These are phyloP conservation scores for Monopis laevigella DNA, from an alignment of 2,888 invertebrate genomes.

Conservation along the genomic window DNA sequence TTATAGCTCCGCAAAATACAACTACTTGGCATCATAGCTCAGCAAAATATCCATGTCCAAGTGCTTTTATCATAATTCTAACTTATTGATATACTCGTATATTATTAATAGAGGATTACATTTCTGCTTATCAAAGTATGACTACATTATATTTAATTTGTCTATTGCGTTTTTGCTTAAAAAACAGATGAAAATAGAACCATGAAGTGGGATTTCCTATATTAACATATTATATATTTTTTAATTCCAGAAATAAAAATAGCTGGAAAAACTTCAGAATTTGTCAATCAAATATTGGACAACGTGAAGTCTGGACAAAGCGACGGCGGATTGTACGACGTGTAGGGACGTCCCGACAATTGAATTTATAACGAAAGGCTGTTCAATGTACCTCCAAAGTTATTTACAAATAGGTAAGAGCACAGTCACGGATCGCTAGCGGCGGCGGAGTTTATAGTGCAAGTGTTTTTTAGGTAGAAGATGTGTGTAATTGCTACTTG, in stretches of 20 bases:
- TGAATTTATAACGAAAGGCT: constrained; percentile 58
- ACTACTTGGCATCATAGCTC: no score
- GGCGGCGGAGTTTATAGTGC: no score
- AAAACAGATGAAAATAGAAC: not conserved
- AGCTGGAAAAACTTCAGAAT: constrained; percentile 92
- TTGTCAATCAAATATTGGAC: constrained; percentile 91
- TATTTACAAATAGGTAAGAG: constrained; percentile 46
- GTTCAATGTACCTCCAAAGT: constrained; percentile 67
- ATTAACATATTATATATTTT: not conserved
- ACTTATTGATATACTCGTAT: no score
- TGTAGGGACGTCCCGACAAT: constrained; percentile 49
- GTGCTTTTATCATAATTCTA: no score
- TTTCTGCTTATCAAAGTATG: no score
- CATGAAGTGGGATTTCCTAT: not conserved
- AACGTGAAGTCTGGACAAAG: constrained; percentile 83
- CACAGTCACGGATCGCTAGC: no score
- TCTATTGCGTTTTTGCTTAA: not conserved
- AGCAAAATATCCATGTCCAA: no score
- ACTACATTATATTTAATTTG: no score
- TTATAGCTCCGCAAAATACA: no score
- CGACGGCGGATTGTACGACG: constrained; percentile 80
- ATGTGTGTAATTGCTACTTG: no score
- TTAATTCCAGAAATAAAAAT: constrained; percentile 79
- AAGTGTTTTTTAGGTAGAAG: no score
- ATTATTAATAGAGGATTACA: no score